These are phyloP conservation scores for Pandion haliaetus DNA, from an alignment of 2,113 vertebrate genomes.

Conservation along the genomic window DNA sequence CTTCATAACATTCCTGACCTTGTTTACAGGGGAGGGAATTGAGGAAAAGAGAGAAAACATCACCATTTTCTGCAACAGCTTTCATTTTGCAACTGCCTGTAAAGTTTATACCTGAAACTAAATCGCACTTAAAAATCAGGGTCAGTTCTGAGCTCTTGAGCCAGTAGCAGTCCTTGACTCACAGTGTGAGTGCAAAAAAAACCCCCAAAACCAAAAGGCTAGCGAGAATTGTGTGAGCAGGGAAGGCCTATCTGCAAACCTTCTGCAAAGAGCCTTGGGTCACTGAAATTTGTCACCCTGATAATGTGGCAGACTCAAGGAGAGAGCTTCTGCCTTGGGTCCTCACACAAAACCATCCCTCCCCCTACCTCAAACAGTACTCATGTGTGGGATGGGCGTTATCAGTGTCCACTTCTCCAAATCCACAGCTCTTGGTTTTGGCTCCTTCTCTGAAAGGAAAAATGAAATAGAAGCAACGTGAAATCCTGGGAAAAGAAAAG, in stretches of 20 bases:
- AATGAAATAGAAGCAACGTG: background rate
- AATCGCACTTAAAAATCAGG: background rate
- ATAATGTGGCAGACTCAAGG: background rate
- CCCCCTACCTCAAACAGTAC: background rate
- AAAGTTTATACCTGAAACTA: background rate
- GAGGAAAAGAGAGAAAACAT: slow-evolving; percentile 15
- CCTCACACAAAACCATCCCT: background rate
- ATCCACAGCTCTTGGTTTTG: background rate
- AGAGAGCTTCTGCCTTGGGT: background rate
- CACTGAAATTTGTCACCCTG: background rate
- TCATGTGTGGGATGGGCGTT: background rate
- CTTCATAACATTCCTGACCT: slow-evolving; percentile 35
- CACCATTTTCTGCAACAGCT: background rate
- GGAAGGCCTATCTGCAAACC: background rate
- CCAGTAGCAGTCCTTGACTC: background rate
- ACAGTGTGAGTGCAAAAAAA: background rate
- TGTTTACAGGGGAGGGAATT: slow-evolving; percentile 21
- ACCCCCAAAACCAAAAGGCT: background rate
- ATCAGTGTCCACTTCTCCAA: background rate
- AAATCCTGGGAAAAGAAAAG: background rate
- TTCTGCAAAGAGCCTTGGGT: background rate
- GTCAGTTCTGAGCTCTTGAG: background rate
- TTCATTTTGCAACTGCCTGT: background rate
- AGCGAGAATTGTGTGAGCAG: background rate
- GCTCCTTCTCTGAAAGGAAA: background rate